These are phyloP conservation scores for Mesoclemmys tuberculata DNA, from an alignment of 2,113 vertebrate species.

Conservation along the genomic window DNA sequence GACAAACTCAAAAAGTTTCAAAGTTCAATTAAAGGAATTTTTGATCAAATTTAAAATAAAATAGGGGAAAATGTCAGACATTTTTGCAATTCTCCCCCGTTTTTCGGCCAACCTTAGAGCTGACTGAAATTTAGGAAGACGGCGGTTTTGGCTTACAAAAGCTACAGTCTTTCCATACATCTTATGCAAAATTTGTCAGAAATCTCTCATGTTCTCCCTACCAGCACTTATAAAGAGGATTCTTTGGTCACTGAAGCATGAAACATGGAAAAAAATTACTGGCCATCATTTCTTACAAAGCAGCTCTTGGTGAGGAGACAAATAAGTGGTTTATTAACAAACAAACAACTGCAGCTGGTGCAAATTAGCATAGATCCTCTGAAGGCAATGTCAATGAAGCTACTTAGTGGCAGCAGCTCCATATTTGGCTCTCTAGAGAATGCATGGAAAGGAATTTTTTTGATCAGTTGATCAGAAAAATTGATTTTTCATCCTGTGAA, in stretches of 20 bases:
- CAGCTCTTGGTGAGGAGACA: not conserved
- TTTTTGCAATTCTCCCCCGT: rapidly evolving
- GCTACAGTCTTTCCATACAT: rapidly evolving
- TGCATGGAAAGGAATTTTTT: rapidly evolving
- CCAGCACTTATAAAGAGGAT: not conserved
- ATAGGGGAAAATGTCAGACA: not conserved
- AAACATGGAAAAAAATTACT: not conserved
- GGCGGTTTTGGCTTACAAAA: not conserved
- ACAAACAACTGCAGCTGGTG: no score
- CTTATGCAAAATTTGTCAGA: not conserved
- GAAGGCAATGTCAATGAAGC: not conserved
- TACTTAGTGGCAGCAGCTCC: rapidly evolving
- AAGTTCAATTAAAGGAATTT: rapidly evolving
- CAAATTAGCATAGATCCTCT: rapidly evolving
- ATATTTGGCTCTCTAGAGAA: rapidly evolving
- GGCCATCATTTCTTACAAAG: not conserved
- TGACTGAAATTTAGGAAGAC: not conserved
- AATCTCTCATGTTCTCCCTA: not conserved
- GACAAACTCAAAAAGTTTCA: not conserved
- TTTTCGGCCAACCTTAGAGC: rapidly evolving
- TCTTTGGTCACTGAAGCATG: not conserved
- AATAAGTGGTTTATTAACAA: not conserved
- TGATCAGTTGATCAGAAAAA: not conserved
- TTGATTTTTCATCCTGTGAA: not conserved
- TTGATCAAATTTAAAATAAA: not conserved